phyloP scores from a whole-genome alignment of 2,113 vertebrate genomes.

The Eubucco bourcierii region DNA sequence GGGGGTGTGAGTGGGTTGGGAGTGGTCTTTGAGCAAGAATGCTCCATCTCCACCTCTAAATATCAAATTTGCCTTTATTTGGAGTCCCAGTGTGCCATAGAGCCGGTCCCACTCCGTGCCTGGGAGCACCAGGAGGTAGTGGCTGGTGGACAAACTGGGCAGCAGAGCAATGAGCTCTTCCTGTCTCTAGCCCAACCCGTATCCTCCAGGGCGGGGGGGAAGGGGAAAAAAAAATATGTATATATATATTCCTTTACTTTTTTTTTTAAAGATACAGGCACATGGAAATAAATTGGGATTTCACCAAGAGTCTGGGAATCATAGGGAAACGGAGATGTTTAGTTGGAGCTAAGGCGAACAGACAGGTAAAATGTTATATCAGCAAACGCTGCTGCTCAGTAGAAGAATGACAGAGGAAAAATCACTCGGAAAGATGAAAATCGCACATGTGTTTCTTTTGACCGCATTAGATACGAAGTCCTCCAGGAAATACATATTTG shows the following conservation, averaged over 20 bases:
- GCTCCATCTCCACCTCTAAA: not conserved
- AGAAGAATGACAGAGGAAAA: not conserved
- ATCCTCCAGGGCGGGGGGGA: no score
- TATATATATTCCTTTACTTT: no score
- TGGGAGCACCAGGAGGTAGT: not conserved
- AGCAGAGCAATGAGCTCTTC: not conserved
- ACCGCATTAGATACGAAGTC: slow-evolving; percentile 44
- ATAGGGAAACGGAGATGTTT: not conserved
- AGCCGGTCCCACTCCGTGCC: not conserved
- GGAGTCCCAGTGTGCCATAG: not conserved
- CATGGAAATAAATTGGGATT: not conserved
- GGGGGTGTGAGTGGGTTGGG: no score
- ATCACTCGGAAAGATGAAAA: slow-evolving; percentile 43
- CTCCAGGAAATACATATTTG: slow-evolving; percentile 68
- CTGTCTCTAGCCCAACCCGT: not conserved
- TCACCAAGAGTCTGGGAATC: not conserved
- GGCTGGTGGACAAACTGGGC: not conserved
- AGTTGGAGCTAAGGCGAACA: not conserved
- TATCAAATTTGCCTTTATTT: not conserved
- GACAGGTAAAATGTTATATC: not conserved
- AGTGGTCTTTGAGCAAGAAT: not conserved
- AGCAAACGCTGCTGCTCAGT: not conserved
- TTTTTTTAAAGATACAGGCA: no score
- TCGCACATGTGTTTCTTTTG: slow-evolving; percentile 57
- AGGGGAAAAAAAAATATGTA: not conserved